These are phyloP conservation scores for Epinephelus moara DNA, from an alignment of 2,113 vertebrate genomes.

Conservation along the genomic window DNA sequence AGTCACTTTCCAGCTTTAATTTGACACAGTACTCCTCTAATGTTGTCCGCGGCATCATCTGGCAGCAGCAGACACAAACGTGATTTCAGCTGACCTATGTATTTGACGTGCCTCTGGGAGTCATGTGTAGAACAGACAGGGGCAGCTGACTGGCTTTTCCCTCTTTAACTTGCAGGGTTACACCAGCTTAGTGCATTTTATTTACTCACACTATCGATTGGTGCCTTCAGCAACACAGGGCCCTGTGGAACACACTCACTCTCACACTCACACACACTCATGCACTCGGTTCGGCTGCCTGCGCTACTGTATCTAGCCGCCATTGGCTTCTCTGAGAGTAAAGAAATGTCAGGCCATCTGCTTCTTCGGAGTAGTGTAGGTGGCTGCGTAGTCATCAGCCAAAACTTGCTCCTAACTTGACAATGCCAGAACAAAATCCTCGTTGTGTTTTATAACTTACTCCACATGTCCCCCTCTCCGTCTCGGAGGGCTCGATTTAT, in stretches of 20 bases:
- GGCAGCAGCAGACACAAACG: constrained; percentile 44
- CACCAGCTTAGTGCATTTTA: constrained; percentile 84
- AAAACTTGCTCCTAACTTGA: constrained; percentile 18
- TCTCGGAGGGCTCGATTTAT: constrained; percentile 1
- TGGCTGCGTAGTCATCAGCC: constrained; percentile 41
- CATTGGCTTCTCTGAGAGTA: constrained; percentile 47
- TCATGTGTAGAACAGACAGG: constrained; percentile 67
- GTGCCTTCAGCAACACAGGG: constrained; percentile 78
- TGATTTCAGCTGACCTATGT: constrained; percentile 65
- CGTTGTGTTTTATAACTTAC: constrained; percentile 17
- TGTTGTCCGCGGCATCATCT: constrained; percentile 24
- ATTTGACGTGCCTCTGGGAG: constrained; percentile 61
- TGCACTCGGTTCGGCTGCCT: constrained; percentile 39
- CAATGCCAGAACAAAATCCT: constrained; percentile 33
- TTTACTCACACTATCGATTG: constrained; percentile 83
- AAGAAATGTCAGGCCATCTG: constrained; percentile 70
- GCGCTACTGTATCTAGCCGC: constrained; percentile 58
- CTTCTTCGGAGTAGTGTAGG: constrained; percentile 57
- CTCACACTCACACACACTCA: constrained; percentile 32
- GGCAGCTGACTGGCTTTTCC: constrained; percentile 74
- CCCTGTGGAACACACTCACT: constrained; percentile 62
- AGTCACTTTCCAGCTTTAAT: constrained; percentile 35
- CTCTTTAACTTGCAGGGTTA: constrained; percentile 82
- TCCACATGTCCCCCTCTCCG: background rate
- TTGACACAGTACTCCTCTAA: constrained; percentile 44